phyloP scores from a whole-genome alignment of 2,113 vertebrate species.

The Megaleporinus macrocephalus region DNA sequence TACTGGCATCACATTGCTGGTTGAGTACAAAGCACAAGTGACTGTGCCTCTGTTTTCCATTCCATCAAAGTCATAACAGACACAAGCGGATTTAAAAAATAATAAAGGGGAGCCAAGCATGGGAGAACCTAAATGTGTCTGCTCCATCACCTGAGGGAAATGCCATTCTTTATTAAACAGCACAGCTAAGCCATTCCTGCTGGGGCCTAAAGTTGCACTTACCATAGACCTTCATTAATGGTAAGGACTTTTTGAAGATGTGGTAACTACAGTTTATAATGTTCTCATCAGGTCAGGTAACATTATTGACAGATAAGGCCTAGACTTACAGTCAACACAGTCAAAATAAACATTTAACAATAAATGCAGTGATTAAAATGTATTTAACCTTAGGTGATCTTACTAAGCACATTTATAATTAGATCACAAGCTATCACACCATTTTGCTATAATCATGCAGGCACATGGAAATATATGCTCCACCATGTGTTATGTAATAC shows the following conservation, averaged over 20 bases:
- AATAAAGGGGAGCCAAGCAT: not conserved
- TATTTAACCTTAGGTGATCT: too few relatives aligned
- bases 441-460: too few relatives aligned
- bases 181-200: slow-evolving; percentile 7
- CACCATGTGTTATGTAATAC: too few relatives aligned
- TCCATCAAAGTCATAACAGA: slow-evolving; percentile 21
- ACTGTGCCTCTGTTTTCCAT: not conserved
- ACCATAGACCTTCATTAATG: not conserved
- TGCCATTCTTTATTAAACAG: slow-evolving; percentile 25
- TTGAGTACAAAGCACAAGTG: not conserved
- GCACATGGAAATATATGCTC: too few relatives aligned
- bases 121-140: slow-evolving; percentile 6
- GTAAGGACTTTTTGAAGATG: not conserved
- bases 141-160: slow-evolving; percentile 24
- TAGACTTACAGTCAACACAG: not conserved
- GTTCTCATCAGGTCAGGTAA: not conserved
- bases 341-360: too few relatives aligned
- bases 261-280: not conserved
- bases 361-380: too few relatives aligned
- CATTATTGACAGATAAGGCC: not conserved
- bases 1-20: not conserved
- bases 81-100: slow-evolving; percentile 10
- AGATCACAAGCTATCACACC: too few relatives aligned
- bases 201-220: not conserved
- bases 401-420: too few relatives aligned